These are phyloP conservation scores for Dyspetes luteomarginatus DNA, from an alignment of 2,888 invertebrate species.

Conservation along the genomic window DNA sequence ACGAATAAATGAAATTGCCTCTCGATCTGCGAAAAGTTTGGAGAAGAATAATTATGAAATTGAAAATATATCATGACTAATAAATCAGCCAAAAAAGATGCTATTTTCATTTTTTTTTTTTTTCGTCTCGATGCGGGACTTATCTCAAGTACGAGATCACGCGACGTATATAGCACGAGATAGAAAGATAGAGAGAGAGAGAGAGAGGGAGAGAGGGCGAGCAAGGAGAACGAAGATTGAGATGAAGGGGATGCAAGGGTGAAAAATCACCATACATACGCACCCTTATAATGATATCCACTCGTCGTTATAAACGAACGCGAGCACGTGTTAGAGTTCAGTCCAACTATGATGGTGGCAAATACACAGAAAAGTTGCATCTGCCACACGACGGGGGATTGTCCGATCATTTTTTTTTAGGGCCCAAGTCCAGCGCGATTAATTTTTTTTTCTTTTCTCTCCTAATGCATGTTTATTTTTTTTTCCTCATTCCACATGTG, in stretches of 20 bases:
- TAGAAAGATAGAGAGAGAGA: constrained; percentile 13
- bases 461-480: constrained; percentile 1
- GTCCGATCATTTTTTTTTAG: constrained; percentile 81
- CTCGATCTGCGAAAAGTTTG: no score
- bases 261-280: constrained; percentile 53
- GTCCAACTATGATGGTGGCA: constrained; percentile 28
- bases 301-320: constrained; percentile 44
- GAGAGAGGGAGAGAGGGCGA: constrained; percentile 20
- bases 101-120: neutral
- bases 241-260: constrained; percentile 45
- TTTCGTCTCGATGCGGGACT: constrained; percentile 19
- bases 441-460: constrained; percentile 47
- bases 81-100: neutral
- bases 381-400: constrained; percentile 79
- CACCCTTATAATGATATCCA: constrained; percentile 65
- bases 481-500: constrained; percentile 2
- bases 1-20: no score
- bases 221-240: constrained; percentile 57
- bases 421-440: constrained; percentile 70
- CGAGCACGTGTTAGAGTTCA: constrained; percentile 51
- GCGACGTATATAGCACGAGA: neutral
- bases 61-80: neutral
- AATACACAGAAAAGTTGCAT: constrained; percentile 78
- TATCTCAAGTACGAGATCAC: neutral
- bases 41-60: neutral